Base-by-base conservation (phyloP, 2,888 invertebrate genomes). In the Leptopterna dolabrata region DNA sequence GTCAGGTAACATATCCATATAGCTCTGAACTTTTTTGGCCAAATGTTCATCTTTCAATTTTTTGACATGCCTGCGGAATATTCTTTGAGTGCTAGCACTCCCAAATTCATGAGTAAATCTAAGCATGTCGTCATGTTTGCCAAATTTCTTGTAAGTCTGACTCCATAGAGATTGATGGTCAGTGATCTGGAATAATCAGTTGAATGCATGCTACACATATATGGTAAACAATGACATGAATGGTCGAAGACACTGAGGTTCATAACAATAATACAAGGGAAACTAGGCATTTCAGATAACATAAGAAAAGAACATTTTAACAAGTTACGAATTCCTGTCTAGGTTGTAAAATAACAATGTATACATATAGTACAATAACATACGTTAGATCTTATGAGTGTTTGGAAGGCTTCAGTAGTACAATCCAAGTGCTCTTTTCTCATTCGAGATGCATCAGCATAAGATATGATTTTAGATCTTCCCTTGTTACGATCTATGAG, bases 31-130 rank as follows among this genome's bases (percentile, higher is more conserved):
- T 90, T 95, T 95, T 90, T 95, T 94, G 78, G 95, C 94, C 88
- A 96, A 92, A 92, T 96, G 95, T 91, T 97, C 96, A 91, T 97
- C 96, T 90, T 96, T 95, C 87, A 97, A 92, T 91, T 95, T 95
- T 90, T 95, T 96, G 90, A 96, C 95, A 91, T 97, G 96, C 87
- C 95, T 93, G 90, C 95, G 93, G 91, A 97, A 97, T 89, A 96
- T 93, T 90, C 95, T 93, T 90, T 94, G 94, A 55, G 95, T 95
- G 90, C 93, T 93, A 90, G 95, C 95, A 88, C 92, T 89, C 14
- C 98, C 98, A 92, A 98, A 97, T 88, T 97, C 94, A 91, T 98
- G 97, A 47, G 96, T 95, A 92, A 96, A 97, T 92, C 96, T 96
- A 87, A 95, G 93, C 94, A 97, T 98, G 91, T 98, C 98, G 82